phyloP scores from a whole-genome alignment of 2,797 vertebrate species.

The Chloroceryle inda region DNA sequence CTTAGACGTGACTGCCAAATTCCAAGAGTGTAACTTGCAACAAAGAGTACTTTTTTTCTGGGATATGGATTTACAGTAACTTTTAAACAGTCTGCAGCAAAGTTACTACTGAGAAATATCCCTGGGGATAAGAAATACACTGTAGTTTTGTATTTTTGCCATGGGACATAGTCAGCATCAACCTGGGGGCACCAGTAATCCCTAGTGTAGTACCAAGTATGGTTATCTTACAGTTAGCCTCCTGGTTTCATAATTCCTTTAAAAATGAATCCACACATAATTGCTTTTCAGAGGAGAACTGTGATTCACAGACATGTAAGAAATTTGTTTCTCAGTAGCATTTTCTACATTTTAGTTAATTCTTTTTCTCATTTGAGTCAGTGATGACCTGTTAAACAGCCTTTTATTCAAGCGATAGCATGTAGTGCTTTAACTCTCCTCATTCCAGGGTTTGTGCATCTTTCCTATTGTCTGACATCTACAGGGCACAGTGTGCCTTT shows the following conservation, averaged over 20 bases:
- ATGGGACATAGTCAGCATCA: not conserved
- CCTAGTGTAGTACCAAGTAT: not conserved
- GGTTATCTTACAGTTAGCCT: not conserved
- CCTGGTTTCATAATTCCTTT: not conserved
- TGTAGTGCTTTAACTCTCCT: constrained; percentile 31
- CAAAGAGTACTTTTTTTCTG: not conserved
- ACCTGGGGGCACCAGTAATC: not conserved
- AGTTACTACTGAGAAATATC: not conserved
- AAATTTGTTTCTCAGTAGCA: constrained; percentile 1
- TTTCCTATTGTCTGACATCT: not conserved
- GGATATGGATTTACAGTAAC: not conserved
- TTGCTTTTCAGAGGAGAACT: constrained; percentile 11
- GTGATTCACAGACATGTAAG: not conserved
- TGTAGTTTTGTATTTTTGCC: not conserved
- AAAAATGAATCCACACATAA: not conserved
- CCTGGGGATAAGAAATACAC: not conserved
- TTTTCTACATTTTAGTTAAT: not conserved
- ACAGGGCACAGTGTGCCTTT: not conserved
- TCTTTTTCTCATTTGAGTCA: constrained; percentile 14
- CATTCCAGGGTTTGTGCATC: not conserved
- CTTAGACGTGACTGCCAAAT: not conserved
- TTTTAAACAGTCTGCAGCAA: constrained; percentile 22
- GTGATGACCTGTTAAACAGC: not conserved
- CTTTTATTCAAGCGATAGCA: constrained; percentile 26
- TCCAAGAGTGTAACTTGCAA: not conserved